phyloP scores from a whole-genome alignment of 2,888 invertebrate species.

The Leucozona laternaria region DNA sequence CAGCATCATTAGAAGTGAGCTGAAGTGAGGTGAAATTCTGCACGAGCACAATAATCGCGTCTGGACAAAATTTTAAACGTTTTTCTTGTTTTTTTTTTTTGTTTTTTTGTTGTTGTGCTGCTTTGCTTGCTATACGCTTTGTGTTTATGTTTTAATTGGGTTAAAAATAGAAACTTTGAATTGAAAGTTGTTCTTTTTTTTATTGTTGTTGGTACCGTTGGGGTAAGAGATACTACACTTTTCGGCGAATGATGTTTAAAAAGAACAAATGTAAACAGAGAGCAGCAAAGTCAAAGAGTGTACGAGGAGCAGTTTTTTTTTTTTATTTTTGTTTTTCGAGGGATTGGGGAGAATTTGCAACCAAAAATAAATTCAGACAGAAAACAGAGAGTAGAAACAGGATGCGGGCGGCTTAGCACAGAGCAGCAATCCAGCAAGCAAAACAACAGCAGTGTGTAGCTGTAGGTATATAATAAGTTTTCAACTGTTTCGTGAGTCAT shows the following conservation, averaged over 20 bases:
- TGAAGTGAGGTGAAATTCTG: conserved; percentile 52
- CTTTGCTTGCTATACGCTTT: conserved; percentile 49
- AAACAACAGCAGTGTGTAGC: conserved; percentile 22
- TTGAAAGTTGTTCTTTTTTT: conserved; percentile 60
- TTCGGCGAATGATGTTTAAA: conserved; percentile 67
- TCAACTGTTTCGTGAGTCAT: conserved; percentile 68
- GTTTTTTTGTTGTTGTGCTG: not conserved
- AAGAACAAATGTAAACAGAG: conserved; percentile 70
- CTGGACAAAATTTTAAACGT: conserved; percentile 59
- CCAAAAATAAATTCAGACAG: conserved; percentile 49
- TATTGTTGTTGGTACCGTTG: conserved; percentile 1
- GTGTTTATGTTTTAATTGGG: conserved; percentile 72
- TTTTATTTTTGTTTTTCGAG: conserved; percentile 20
- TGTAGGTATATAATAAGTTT: conserved; percentile 32
- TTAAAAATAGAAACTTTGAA: conserved; percentile 75
- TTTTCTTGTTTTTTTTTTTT: not conserved
- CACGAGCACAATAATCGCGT: conserved; percentile 44
- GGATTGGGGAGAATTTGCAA: conserved; percentile 43
- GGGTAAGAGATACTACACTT: conserved; percentile 53
- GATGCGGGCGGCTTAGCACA: conserved; percentile 40
- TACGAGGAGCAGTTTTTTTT: conserved; percentile 32
- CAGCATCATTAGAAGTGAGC: conserved; percentile 40
- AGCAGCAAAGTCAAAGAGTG: conserved; percentile 48
- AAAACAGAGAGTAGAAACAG: conserved; percentile 47
- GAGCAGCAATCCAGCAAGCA: conserved; percentile 17